Evolutionary conservation across 2,113 vertebrate genomes (phyloP).

Genomic region (Ciconia maguari): DNA sequence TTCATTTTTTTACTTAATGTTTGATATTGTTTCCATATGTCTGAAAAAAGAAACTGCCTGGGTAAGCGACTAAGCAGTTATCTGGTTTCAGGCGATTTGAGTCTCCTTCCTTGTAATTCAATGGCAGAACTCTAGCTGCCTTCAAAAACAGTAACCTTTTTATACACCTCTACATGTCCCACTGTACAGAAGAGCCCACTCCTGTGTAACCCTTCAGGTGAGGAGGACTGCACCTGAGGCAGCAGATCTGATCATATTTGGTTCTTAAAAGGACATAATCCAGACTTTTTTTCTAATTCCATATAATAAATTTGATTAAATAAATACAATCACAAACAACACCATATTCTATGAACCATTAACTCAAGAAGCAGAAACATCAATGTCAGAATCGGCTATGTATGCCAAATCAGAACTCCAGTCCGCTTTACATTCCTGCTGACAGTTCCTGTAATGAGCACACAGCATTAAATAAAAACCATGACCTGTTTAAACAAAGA

Average conservation of each 20-base stretch:
- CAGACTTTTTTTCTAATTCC: neutral
- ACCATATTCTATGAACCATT: neutral
- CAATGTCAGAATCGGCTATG: neutral
- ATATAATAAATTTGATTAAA: neutral
- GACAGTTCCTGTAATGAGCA: neutral
- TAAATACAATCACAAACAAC: neutral
- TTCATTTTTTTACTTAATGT: neutral
- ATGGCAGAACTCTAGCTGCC: neutral
- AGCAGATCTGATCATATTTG: neutral
- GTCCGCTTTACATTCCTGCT: neutral
- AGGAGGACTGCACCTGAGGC: neutral
- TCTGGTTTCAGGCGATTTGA: neutral
- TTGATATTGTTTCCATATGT: neutral
- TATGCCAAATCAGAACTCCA: neutral
- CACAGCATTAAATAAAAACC: slow-evolving; percentile 20
- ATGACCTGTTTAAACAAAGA: slow-evolving; percentile 53
- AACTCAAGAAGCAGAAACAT: neutral
- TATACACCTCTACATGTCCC: neutral
- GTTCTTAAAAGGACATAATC: neutral
- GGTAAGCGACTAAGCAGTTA: neutral
- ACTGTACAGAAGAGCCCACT: neutral
- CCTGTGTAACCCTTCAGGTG: neutral
- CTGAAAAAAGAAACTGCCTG: neutral
- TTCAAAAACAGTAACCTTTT: neutral
- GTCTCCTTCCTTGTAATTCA: neutral